Evolutionary conservation across 2,113 vertebrate species (phyloP).

Genomic region (Xenopus borealis): DNA sequence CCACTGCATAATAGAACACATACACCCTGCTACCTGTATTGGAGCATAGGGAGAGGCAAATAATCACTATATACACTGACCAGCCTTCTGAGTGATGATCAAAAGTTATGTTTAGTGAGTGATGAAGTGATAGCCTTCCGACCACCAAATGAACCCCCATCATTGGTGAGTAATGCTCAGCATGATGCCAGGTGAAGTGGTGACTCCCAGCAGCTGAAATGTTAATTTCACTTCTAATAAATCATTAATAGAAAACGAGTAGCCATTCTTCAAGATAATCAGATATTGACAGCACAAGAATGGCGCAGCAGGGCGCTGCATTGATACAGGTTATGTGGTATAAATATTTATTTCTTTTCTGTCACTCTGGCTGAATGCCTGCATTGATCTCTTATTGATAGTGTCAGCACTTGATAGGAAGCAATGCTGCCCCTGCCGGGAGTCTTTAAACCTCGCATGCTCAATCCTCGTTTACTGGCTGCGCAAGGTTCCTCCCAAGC

Average conservation of each 20-base stretch:
- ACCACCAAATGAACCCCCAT: not conserved
- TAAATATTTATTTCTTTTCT: slow-evolving; percentile 98
- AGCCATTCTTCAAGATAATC: slow-evolving; percentile 94
- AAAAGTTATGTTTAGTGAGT: not conserved
- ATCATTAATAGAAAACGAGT: slow-evolving; percentile 80
- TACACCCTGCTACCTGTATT: too few species aligned
- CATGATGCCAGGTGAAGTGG: not conserved
- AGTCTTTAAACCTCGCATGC: slow-evolving; percentile 65
- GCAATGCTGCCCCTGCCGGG: slow-evolving; percentile 66
- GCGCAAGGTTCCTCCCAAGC: slow-evolving; percentile 48
- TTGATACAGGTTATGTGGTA: slow-evolving; percentile 94
- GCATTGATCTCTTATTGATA: slow-evolving; percentile 73
- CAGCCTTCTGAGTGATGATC: not conserved
- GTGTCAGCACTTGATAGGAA: slow-evolving; percentile 77
- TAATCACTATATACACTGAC: not conserved
- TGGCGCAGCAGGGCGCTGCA: slow-evolving; percentile 83
- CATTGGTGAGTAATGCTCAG: not conserved
- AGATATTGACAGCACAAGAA: slow-evolving; percentile 93
- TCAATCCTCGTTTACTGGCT: slow-evolving; percentile 74
- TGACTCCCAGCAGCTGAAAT: slow-evolving; percentile 11
- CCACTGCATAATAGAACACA: too few species aligned
- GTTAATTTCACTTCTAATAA: slow-evolving; percentile 64
- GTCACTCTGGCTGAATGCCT: slow-evolving; percentile 87
- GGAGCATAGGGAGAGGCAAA: too few species aligned
- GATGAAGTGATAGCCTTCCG: not conserved